Base-by-base conservation (phyloP, 2,888 invertebrate genomes). In the Halictus quadricinctus region DNA sequence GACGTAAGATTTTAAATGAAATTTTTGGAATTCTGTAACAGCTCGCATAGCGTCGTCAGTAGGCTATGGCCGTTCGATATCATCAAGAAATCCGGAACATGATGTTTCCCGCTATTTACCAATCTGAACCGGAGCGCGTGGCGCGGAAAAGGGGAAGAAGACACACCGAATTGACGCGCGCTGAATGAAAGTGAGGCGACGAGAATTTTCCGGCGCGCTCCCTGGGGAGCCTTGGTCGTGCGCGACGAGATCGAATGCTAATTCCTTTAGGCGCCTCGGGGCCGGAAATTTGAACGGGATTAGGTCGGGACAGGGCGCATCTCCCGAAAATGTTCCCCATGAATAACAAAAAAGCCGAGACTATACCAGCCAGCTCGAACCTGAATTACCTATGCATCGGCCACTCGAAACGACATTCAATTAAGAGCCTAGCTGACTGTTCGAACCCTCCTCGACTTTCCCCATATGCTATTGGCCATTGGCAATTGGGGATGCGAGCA, bases 201-300 rank as follows among this genome's bases (percentile, higher is more conserved):
- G 87, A 80, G 81, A 90, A 86, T 90, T 90, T 90, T 90, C 84
- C 78, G 80, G 72, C 78, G 66, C 25, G 21, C 81, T 85, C 90
- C 90, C 90, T 81, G 48, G 91, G 83, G 89, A 81, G 77, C 79
- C 77, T 84, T 76, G 73, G 77, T 79, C 76, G 83, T 73, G 87
- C 87, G 79, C 88, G 84, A 83, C 88, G 91, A 92, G 92, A 93
- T 93, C 92, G 91, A 93, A 92, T 93, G 92, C 91, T 92, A 93
- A 93, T 93, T 91, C 92, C 91, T 92, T 91, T 91, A 91, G 92
- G 92, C 89, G 89, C 91, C 87, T 86, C 89, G 89, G 88, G 89
- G 87, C 89, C 91, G 91, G 92, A 92, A 93, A 92, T 93, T 92
- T 92, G 88, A 90, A 90, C 89, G 87, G 91, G 91, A 92, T 92